Conservation (phyloP, 2,888 invertebrate species). For the Dolomedes plantarius region DNA sequence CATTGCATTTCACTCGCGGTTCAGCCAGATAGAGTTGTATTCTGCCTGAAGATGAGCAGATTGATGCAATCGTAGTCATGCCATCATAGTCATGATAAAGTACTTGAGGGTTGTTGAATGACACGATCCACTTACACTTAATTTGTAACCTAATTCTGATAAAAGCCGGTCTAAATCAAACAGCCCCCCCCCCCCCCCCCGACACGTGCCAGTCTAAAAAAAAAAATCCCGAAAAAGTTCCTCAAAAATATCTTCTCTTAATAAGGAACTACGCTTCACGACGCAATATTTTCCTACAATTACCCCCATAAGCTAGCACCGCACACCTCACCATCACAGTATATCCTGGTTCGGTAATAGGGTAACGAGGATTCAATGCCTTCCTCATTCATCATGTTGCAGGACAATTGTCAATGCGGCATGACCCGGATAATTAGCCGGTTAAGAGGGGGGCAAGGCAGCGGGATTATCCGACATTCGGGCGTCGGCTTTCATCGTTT, state of each 20-base stretch:
- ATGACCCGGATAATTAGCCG: slow-evolving; percentile 67
- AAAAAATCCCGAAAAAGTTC: background rate
- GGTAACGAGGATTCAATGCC: slow-evolving; percentile 31
- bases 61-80: no score
- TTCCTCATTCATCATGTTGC: slow-evolving; percentile 43
- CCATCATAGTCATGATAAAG: no score
- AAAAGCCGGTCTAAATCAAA: no score
- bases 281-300: slow-evolving; percentile 34
- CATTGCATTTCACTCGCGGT: no score
- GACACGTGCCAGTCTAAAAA: background rate
- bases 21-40: no score
- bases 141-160: no score
- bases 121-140: no score
- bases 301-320: slow-evolving; percentile 35
- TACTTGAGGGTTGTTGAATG: no score
- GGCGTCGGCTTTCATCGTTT: slow-evolving; percentile 39
- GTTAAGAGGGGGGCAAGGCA: slow-evolving; percentile 30
- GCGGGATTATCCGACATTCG: slow-evolving; percentile 49
- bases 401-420: slow-evolving; percentile 60
- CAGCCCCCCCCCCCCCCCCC: no score
- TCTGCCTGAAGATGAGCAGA: no score
- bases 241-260: background rate
- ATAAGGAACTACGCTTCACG: slow-evolving; percentile 36
- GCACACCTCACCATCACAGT: background rate
- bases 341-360: slow-evolving; percentile 23